phyloP scores from a whole-genome alignment of 2,113 vertebrate genomes.

The Tragulus kanchil region DNA sequence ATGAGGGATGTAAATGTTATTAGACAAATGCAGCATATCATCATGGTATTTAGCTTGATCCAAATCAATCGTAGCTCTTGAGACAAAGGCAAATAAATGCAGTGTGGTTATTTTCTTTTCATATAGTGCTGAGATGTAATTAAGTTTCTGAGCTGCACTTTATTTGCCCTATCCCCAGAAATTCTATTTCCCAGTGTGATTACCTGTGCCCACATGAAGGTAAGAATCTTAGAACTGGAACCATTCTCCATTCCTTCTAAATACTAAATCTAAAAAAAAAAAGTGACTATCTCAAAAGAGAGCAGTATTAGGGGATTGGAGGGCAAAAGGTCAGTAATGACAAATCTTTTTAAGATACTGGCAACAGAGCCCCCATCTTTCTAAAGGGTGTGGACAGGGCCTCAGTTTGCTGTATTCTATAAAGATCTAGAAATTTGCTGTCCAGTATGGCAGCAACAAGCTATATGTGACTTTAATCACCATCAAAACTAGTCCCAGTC shows the following conservation, averaged over 20 bases:
- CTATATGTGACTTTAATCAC: not conserved
- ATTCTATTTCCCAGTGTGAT: too few relatives aligned
- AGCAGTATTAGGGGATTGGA: not conserved
- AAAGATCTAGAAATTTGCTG: not conserved
- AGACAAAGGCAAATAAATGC: slow-evolving; percentile 13
- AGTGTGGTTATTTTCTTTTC: not conserved
- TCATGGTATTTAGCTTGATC: not conserved
- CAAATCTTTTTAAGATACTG: not conserved
- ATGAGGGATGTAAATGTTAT: not conserved
- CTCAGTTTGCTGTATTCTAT: not conserved
- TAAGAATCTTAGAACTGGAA: too few relatives aligned
- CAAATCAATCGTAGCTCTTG: not conserved
- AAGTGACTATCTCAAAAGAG: not conserved
- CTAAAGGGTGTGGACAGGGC: not conserved
- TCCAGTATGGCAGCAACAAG: not conserved
- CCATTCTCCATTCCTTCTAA: too few relatives aligned
- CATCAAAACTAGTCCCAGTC: not conserved
- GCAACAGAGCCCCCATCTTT: not conserved
- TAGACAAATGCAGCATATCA: not conserved
- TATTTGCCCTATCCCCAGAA: too few relatives aligned
- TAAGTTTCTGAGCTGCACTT: slow-evolving; percentile 35
- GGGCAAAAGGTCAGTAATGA: not conserved
- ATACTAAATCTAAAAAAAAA: too few relatives aligned
- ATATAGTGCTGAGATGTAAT: not conserved
- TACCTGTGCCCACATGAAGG: too few relatives aligned